Base-by-base conservation (phyloP, 1,140 invertebrate genomes). In the Lanistes nyassanus region DNA sequence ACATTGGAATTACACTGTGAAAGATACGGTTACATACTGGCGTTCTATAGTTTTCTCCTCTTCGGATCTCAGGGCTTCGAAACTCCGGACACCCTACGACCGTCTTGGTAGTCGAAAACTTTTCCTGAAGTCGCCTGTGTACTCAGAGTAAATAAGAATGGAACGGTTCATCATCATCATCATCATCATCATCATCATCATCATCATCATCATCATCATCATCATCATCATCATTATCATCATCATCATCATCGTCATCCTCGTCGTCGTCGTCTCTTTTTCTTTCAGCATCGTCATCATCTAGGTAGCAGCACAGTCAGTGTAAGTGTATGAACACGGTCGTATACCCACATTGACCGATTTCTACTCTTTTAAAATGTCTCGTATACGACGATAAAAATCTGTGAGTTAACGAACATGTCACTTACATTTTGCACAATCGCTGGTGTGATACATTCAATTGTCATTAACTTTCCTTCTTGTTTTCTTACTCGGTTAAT, bases 151-250 rank as follows among this genome's bases (percentile, higher is more conserved):
- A n/a, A n/a, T n/a, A n/a, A n/a, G 53, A 16, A 55, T n/a, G n/a
- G 53, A 16, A 16, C 13, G n/a, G 53, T 21, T 64, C 13, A 37
- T 68, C 66, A 68, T 68, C 66, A 68, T 68, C 66, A 68, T 68
- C 66, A 68, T 68, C 66, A 68, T 68, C 66, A 68, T 68, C 66
- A 68, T 68, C 66, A 68, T 68, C 66, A 68, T 68, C 66, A 68
- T 68, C 66, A 68, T 68, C 66, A 68, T 68, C 66, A 68, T 68
- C 66, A 68, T 68, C 66, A 68, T 68, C 66, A 68, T 68, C 66
- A 68, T 68, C 66, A 68, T 68, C 66, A 68, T 68, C 66, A 68
- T 68, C 66, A 68, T 68, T 37, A 68, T 68, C 66, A 68, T 68
- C 66, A 68, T 68, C 66, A 47, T 68, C 66, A 47, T 68, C 60